Conservation (phyloP, 2,797 vertebrate species). For the Platyrinchus mystaceus region DNA sequence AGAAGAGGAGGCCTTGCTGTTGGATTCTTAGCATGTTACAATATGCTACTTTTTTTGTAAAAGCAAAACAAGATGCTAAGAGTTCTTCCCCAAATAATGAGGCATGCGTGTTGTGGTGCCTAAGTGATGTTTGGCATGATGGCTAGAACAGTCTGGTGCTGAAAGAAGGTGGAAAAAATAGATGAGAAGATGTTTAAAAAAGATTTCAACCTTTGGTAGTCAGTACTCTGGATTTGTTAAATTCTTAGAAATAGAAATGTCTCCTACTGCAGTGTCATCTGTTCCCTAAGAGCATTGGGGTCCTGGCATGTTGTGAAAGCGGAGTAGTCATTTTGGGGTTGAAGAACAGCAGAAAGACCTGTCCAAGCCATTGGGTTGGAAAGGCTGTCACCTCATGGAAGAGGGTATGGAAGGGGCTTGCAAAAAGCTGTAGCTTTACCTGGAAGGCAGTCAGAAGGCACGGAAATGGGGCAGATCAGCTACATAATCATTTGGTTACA, state of each 20-base stretch:
- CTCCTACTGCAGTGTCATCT: not conserved
- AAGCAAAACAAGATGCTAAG: not conserved
- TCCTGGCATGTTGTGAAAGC: not conserved
- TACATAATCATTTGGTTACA: not conserved
- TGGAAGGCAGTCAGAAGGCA: not conserved
- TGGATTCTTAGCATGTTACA: not conserved
- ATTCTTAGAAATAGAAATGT: not conserved
- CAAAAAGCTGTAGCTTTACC: not conserved
- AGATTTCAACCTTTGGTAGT: not conserved
- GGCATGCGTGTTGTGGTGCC: not conserved
- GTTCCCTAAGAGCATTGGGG: not conserved
- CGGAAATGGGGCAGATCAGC: not conserved
- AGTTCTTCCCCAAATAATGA: not conserved
- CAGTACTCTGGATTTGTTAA: not conserved
- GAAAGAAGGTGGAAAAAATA: not conserved
- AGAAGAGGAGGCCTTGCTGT: not conserved
- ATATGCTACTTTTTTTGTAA: not conserved
- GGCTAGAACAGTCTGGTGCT: not conserved
- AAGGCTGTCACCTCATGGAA: not conserved
- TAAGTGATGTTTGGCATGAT: fast-evolving
- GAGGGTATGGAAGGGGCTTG: not conserved
- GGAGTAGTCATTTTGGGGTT: not conserved
- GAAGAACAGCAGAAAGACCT: not conserved
- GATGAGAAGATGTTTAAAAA: not conserved
- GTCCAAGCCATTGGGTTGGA: not conserved